Evolutionary conservation across 2,888 invertebrate genomes (phyloP).

Genomic region (Therioaphis trifolii): DNA sequence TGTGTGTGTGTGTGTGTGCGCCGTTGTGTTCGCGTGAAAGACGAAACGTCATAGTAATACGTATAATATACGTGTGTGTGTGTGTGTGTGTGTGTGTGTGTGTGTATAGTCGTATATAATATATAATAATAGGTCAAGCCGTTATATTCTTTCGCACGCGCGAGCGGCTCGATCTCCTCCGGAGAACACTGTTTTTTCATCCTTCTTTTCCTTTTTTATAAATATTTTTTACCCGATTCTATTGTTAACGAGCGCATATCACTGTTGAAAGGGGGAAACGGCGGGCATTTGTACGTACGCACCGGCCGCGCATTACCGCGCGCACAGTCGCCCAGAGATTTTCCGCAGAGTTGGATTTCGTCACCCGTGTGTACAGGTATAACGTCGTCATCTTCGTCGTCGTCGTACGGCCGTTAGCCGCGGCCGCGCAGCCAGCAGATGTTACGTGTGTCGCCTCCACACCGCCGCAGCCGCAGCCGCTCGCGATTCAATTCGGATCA

Average conservation of each 20-base stretch:
- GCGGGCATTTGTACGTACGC: too few species aligned
- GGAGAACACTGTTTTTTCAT: constrained; percentile 2
- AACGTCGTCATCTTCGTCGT: constrained; percentile 16
- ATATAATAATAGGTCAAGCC: constrained; percentile 62
- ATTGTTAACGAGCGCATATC: constrained; percentile 55
- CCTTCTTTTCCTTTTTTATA: neutral
- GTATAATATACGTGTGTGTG: too few species aligned
- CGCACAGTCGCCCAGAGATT: constrained; percentile 30
- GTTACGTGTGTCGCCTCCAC: too few species aligned
- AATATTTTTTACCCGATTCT: constrained; percentile 44
- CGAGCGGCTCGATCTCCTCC: neutral
- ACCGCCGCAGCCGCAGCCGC: neutral
- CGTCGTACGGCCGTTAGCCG: neutral
- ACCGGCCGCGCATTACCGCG: neutral
- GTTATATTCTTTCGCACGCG: constrained; percentile 38
- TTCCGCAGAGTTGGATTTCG: constrained; percentile 61
- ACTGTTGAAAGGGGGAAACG: constrained; percentile 51
- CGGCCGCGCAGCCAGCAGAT: constrained; percentile 15
- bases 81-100: too few species aligned
- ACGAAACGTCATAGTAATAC: too few species aligned
- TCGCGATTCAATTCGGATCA: constrained; percentile 43
- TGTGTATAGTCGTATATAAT: too few species aligned
- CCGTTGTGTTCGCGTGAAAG: constrained; percentile 12
- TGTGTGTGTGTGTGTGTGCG: too few species aligned
- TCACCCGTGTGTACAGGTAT: too few species aligned